Base-by-base conservation (phyloP, 1,140 invertebrate genomes). In the Penaeus indicus region DNA sequence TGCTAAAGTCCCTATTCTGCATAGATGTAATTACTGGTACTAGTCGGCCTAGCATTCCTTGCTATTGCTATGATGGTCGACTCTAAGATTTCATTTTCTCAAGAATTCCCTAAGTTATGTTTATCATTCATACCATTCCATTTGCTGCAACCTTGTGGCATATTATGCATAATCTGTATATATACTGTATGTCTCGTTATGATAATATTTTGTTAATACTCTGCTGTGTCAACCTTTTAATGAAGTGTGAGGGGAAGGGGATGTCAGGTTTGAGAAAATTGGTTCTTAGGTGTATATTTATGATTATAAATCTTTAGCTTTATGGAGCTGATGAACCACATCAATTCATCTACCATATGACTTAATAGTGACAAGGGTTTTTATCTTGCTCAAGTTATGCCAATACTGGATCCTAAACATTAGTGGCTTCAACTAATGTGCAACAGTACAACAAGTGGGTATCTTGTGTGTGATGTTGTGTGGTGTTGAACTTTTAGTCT, bases 41-140 rank as follows among this genome's bases (percentile, higher is more conserved):
- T 38, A 72, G 82, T 84, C 82, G 82, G 27, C 82, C 22, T n/a
- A 19, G 82, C 64, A 72, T 84, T 42, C 42, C 63, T 67, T 47
- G 72, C 27, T 32, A 75, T 75, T 27, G 19, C 72, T 13, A 75
- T 75, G 27, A 75, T n/a, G 63, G 27, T 60, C 54, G 75, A 86
- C 75, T 86, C 84, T 86, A 86, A 86, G 75, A 86, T 79, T 86
- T 86, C 84, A 84, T 72, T 67, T 72, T 54, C 27, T 86, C 84
- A 86, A 79, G 84, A 86, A 62, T 86, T 79, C 75, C 84, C 27
- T 86, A 86, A 79, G 25, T 86, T 64, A 86, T 64, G 72, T 86
- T 63, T 78, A 86, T 86, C 75, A 86, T 79, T 79, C 84, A 86
- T 86, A 77, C 84, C 84, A 86, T 86, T 86, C 84, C 84, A 86